Conservation (phyloP, 1,140 invertebrate species). For the Vollenhovia emeryi region DNA sequence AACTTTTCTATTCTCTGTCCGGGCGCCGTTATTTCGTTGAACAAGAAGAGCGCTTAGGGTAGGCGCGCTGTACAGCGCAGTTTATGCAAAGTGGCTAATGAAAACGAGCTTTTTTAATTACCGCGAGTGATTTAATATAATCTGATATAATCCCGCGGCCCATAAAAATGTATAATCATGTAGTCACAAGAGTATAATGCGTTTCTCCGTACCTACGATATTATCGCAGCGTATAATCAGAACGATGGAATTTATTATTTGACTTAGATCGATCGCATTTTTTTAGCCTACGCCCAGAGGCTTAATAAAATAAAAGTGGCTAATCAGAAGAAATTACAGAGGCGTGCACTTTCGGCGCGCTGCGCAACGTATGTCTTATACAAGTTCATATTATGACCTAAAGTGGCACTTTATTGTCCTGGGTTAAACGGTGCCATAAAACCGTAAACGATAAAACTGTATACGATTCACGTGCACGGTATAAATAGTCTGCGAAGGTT, state of each 20-base stretch:
- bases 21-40: slow-evolving; percentile 6
- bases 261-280: neutral
- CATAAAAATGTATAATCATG: slow-evolving; percentile 13
- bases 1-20: slow-evolving; percentile 46
- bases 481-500: slow-evolving; percentile 71
- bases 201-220: neutral
- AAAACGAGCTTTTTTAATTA: slow-evolving; percentile 42
- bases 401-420: slow-evolving; percentile 67
- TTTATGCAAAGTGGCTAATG: slow-evolving; percentile 15
- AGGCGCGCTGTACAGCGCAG: neutral
- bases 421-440: slow-evolving; percentile 65
- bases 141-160: neutral
- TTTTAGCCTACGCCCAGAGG: too few relatives aligned
- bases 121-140: slow-evolving; percentile 28
- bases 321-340: neutral
- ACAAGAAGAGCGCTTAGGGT: neutral
- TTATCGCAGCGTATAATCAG: neutral
- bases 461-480: slow-evolving; percentile 62
- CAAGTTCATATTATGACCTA: slow-evolving; percentile 48
- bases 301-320: too few relatives aligned
- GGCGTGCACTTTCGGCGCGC: slow-evolving; percentile 22
- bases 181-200: neutral
- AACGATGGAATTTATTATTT: neutral
- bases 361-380: neutral
- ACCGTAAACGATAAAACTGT: slow-evolving; percentile 65